Evolutionary conservation across 2,888 invertebrate species (phyloP), one percentile per base, ranked within the genome.

Genomic region (Drosophila nr. medialis): DNA sequence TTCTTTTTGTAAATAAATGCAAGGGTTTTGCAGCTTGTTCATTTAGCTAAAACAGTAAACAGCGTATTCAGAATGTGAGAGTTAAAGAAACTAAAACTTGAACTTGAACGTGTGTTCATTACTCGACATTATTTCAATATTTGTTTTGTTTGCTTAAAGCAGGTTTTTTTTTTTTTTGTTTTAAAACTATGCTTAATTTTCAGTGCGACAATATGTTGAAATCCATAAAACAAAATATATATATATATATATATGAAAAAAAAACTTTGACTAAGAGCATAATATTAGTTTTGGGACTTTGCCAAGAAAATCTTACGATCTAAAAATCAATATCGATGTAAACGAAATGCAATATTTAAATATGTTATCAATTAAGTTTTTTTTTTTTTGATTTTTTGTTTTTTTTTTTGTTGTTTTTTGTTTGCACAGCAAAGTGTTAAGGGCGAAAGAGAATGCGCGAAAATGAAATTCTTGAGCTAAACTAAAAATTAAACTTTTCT

Each of bases 371-470:
- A 27, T 49, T 48, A 1, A 4, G 27, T 21, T n/a, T 48, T 61
- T 42, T 27, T 18, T 18, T 40, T 61, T 49, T 4, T 32, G 4
- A 24, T 7, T n/a, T 7, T 36, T 30, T n/a, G 27, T 27, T 27
- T 30, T 30, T n/a, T 6, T 29, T 29, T 48, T 40, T 30, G 24
- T 48, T 54, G 3, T 13, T 45, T 45, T 45, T 45, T 51, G 36
- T 89, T 89, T 87, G 86, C 86, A 85, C 86, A 82, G 86, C 86
- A 89, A 89, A 87, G 70, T 75, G 48, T 58, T 69, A 36, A 56
- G 49, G 34, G 18, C 34, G 56, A 71, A 77, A 56, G 42, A n/a
- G 21, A 38, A 29, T 18, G 61, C 21, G 45, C 29, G 54, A 50
- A 64, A 21, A 13, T 32, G 49, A 77, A 65, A 54, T 50, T 78